Evolutionary conservation across 1,140 invertebrate genomes (phyloP).

Genomic region (Thrips palmi): DNA sequence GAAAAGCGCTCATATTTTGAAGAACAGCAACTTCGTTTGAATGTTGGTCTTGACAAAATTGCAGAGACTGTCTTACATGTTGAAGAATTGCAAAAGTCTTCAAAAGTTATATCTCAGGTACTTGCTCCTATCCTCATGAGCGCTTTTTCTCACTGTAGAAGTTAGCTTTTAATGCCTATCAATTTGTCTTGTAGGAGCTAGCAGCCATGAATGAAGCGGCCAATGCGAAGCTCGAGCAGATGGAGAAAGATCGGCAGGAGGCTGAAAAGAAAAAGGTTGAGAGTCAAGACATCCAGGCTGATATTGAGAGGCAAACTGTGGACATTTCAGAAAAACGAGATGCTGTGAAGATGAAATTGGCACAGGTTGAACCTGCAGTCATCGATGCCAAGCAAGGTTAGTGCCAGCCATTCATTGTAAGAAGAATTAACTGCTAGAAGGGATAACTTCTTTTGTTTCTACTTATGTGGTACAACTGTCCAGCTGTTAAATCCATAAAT

Average conservation of each 20-base stretch:
- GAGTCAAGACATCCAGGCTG: slow-evolving; percentile 90
- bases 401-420: too few species aligned
- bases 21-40: slow-evolving; percentile 96
- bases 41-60: slow-evolving; percentile 96
- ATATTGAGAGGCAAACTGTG: slow-evolving; percentile 74
- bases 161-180: too few species aligned
- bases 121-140: slow-evolving; percentile 31
- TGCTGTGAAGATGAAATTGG: slow-evolving; percentile 86
- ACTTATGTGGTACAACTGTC: slow-evolving; percentile 89
- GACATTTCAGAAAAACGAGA: slow-evolving; percentile 84
- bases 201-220: slow-evolving; percentile 98
- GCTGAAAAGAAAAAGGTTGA: slow-evolving; percentile 98
- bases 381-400: slow-evolving; percentile 96
- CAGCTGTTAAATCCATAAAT: slow-evolving; percentile 61
- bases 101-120: slow-evolving; percentile 83
- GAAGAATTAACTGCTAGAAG: slow-evolving; percentile 69
- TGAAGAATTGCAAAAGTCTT: slow-evolving; percentile 96
- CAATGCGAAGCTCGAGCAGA: slow-evolving; percentile 95
- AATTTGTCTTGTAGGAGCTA: slow-evolving; percentile 43
- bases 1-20: slow-evolving; percentile 96
- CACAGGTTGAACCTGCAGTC: slow-evolving; percentile 94
- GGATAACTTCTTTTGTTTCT: slow-evolving; percentile 94
- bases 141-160: too few species aligned
- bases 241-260: slow-evolving; percentile 99
- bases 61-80: slow-evolving; percentile 99